Conservation (phyloP, 2,888 invertebrate species). For the Parelbella ahira region DNA sequence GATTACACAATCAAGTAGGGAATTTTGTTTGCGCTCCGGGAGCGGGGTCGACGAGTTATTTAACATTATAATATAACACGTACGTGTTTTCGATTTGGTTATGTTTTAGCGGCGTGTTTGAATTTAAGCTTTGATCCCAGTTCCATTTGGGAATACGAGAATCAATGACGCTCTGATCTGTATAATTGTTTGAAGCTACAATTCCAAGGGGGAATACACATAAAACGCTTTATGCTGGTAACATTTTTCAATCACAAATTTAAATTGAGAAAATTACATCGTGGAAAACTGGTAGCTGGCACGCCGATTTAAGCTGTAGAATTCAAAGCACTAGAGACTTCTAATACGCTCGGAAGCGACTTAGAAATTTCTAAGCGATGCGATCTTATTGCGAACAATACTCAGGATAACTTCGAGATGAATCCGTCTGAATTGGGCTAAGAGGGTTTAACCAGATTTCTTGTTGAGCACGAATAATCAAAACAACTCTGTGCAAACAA, state of each 20-base stretch:
- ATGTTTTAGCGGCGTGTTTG: conserved; percentile 19
- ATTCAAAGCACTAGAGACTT: conserved; percentile 12
- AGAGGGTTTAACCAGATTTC: conserved; percentile 25
- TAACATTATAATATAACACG: conserved; percentile 27
- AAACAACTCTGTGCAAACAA: conserved; percentile 24
- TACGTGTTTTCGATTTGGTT: conserved; percentile 18
- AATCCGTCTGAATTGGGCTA: conserved; percentile 17
- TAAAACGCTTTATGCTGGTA: not conserved
- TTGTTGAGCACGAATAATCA: conserved; percentile 26
- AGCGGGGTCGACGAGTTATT: conserved; percentile 22
- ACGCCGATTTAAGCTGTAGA: not conserved
- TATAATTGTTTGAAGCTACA: conserved; percentile 14
- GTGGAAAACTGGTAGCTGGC: too few relatives aligned
- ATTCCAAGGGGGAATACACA: not conserved
- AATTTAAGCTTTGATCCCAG: conserved; percentile 20
- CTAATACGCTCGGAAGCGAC: conserved; percentile 18
- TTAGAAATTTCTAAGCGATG: conserved; percentile 24
- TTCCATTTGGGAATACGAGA: conserved; percentile 10
- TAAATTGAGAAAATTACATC: conserved; percentile 8
- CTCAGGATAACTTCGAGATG: conserved; percentile 16
- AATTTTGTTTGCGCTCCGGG: conserved; percentile 27
- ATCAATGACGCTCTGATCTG: conserved; percentile 20
- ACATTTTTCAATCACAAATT: conserved; percentile 1
- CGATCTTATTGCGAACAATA: conserved; percentile 21
- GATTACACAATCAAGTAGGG: conserved; percentile 27